phyloP scores from a whole-genome alignment of 1,140 invertebrate species.

The Polyergus mexicanus region DNA sequence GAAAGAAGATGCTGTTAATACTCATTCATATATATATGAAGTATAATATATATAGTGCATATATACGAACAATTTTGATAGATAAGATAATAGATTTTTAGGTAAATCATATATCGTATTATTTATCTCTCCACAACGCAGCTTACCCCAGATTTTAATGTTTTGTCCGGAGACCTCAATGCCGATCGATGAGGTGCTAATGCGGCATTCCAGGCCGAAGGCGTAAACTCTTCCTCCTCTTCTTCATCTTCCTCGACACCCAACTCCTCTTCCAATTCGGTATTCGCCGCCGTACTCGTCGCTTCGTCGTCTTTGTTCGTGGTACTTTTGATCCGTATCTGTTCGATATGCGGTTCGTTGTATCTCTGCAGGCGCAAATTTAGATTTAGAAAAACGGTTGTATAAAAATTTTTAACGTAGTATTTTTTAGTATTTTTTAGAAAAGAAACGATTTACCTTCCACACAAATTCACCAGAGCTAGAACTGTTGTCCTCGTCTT shows the following conservation, averaged over 20 bases:
- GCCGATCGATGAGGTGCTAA: conserved; percentile 87
- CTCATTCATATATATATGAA: not conserved
- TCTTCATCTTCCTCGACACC: conserved; percentile 82
- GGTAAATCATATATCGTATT: not conserved
- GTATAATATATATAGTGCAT: too few species aligned
- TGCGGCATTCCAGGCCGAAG: conserved; percentile 88
- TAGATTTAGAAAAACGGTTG: not conserved
- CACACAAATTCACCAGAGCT: conserved; percentile 93
- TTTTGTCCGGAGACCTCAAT: conserved; percentile 87
- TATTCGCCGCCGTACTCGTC: conserved; percentile 80
- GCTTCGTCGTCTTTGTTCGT: conserved; percentile 66
- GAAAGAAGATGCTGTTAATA: conserved; percentile 65
- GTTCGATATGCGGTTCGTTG: conserved; percentile 76
- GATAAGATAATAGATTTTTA: too few species aligned
- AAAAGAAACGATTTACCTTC: conserved; percentile 87
- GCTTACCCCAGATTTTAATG: conserved; percentile 83
- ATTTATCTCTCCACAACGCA: conserved; percentile 20
- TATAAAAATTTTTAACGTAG: not conserved
- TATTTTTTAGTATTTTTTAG: not conserved
- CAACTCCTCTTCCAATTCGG: conserved; percentile 78
- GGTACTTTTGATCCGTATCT: conserved; percentile 66
- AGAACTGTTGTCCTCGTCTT: conserved; percentile 85
- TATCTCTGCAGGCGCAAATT: conserved; percentile 75
- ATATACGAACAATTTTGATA: conserved; percentile 8
- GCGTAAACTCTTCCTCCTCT: conserved; percentile 87